phyloP scores from a whole-genome alignment of 2,888 invertebrate species.

The Drosophila parthenogenetica region DNA sequence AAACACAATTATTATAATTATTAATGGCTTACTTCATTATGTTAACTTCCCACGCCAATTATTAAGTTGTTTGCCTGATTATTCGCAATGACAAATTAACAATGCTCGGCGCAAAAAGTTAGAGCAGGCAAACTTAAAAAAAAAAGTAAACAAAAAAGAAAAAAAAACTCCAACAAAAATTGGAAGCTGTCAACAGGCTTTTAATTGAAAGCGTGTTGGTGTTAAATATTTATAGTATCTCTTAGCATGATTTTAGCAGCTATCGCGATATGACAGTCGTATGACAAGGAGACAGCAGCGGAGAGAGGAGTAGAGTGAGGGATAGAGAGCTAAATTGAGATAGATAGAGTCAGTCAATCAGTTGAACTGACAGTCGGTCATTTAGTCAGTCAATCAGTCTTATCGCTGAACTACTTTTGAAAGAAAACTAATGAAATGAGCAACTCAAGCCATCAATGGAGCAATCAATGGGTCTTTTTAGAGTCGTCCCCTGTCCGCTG shows the following conservation, averaged over 20 bases:
- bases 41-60: slow-evolving; percentile 37
- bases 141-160: slow-evolving; percentile 24
- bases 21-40: not conserved
- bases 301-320: slow-evolving; percentile 2
- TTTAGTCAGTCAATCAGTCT: slow-evolving; percentile 42
- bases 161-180: slow-evolving; percentile 49
- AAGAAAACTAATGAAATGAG: slow-evolving; percentile 73
- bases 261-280: slow-evolving; percentile 70
- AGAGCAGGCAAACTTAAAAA: slow-evolving; percentile 28
- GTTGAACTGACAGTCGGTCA: slow-evolving; percentile 20
- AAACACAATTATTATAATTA: slow-evolving; percentile 6
- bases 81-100: slow-evolving; percentile 23
- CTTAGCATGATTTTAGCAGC: slow-evolving; percentile 63
- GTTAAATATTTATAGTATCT: slow-evolving; percentile 70
- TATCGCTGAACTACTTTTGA: slow-evolving; percentile 76
- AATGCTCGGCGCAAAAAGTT: slow-evolving; percentile 27
- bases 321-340: slow-evolving; percentile 1
- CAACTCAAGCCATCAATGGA: slow-evolving; percentile 53
- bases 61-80: not conserved
- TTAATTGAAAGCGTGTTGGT: slow-evolving; percentile 74
- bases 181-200: slow-evolving; percentile 72
- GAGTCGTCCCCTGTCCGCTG: not conserved
- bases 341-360: slow-evolving; percentile 14
- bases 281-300: not conserved
- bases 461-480: slow-evolving; percentile 60